These are phyloP conservation scores for Esox lucius DNA, from an alignment of 2,797 vertebrate genomes.

Conservation along the genomic window DNA sequence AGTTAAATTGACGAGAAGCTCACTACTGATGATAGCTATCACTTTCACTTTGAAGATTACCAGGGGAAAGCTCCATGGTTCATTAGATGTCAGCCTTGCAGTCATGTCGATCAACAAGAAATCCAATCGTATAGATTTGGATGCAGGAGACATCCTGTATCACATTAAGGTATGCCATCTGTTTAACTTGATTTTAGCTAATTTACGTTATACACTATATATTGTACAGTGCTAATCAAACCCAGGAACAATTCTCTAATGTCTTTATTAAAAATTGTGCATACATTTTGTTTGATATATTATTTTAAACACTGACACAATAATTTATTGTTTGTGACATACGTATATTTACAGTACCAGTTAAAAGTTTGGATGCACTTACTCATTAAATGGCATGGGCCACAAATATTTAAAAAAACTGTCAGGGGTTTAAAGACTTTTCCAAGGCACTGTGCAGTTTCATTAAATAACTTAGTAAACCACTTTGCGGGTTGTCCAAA, in stretches of 20 bases:
- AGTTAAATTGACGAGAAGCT: neutral
- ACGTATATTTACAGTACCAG: too few species aligned
- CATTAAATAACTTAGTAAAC: neutral
- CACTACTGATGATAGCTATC: neutral
- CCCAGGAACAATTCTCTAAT: too few species aligned
- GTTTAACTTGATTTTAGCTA: neutral
- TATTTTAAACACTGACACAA: too few species aligned
- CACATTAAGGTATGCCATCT: constrained; percentile 84
- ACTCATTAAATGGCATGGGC: too few species aligned
- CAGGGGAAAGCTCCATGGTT: constrained; percentile 87
- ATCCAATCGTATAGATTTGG: constrained; percentile 87
- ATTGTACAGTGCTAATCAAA: neutral
- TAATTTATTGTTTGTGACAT: too few species aligned
- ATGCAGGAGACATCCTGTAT: constrained; percentile 90
- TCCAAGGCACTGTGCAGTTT: too few species aligned
- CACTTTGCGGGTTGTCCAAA: neutral
- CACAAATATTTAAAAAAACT: neutral
- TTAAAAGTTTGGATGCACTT: too few species aligned
- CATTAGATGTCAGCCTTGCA: constrained; percentile 83
- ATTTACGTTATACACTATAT: neutral
- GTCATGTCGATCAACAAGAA: constrained; percentile 95
- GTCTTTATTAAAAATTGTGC: too few species aligned
- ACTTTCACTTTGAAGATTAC: constrained; percentile 68
- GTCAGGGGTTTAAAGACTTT: neutral
- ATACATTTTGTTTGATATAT: too few species aligned